phyloP scores from a whole-genome alignment of 1,140 invertebrate genomes.

The Lepidurus arcticus region DNA sequence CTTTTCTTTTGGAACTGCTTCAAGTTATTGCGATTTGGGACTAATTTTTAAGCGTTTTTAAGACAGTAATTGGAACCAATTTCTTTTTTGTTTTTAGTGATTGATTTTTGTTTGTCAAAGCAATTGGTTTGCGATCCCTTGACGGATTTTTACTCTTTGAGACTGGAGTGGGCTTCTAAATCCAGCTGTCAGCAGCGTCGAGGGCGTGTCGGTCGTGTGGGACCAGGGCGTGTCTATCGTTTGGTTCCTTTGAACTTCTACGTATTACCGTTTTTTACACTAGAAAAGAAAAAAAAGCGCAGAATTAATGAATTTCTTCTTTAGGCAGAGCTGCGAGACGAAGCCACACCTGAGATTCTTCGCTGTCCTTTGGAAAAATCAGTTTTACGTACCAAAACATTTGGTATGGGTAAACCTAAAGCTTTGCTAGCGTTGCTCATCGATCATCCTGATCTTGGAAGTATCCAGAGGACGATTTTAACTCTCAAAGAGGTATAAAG shows the following conservation, averaged over 20 bases:
- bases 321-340: slow-evolving; percentile 49
- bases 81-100: slow-evolving; percentile 58
- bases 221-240: slow-evolving; percentile 78
- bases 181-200: slow-evolving; percentile 82
- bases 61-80: background rate
- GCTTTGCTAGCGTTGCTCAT: slow-evolving; percentile 74
- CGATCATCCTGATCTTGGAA: slow-evolving; percentile 75
- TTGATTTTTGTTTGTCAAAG: slow-evolving; percentile 94
- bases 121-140: slow-evolving; percentile 61
- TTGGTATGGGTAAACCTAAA: slow-evolving; percentile 78
- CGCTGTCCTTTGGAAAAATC: slow-evolving; percentile 74
- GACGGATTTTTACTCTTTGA: slow-evolving; percentile 73
- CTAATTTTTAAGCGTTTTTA: background rate
- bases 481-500: slow-evolving; percentile 71
- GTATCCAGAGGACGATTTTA: slow-evolving; percentile 73
- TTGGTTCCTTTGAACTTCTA: slow-evolving; percentile 71
- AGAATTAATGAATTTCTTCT: background rate
- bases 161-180: slow-evolving; percentile 80
- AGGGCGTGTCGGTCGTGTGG: slow-evolving; percentile 80
- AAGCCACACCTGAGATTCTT: slow-evolving; percentile 67
- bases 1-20: slow-evolving; percentile 29
- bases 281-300: background rate
- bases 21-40: background rate
- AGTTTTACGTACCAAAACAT: slow-evolving; percentile 73
- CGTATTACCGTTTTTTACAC: slow-evolving; percentile 38